Conservation (phyloP, 2,113 vertebrate genomes). For the Syngnathus typhle region DNA sequence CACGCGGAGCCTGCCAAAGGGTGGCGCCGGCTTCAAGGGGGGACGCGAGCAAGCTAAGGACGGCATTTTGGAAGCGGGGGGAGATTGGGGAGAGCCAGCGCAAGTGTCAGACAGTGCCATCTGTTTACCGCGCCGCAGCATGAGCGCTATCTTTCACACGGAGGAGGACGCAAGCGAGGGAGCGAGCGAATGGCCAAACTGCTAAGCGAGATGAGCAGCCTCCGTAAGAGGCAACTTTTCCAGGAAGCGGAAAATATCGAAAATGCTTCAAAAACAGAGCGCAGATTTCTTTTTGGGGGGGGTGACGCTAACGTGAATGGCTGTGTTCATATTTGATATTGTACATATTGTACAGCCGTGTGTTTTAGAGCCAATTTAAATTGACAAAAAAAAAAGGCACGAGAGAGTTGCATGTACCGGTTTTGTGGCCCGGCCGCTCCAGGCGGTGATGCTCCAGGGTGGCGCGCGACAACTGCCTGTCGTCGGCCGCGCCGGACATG, state of each 20-base stretch:
- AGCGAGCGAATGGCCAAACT: neutral
- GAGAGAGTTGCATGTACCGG: constrained; percentile 60
- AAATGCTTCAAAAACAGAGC: neutral
- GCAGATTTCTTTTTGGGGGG: neutral
- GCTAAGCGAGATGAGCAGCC: constrained; percentile 17
- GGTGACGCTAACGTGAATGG: too few species aligned
- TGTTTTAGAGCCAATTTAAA: too few species aligned
- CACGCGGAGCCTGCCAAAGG: constrained; percentile 49
- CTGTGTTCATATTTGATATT: too few species aligned
- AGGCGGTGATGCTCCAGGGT: constrained; percentile 88
- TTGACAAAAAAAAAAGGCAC: too few species aligned
- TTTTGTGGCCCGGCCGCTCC: constrained; percentile 89
- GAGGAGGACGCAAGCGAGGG: constrained; percentile 29
- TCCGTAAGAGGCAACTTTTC: neutral
- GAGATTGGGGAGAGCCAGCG: constrained; percentile 33
- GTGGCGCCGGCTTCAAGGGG: constrained; percentile 62
- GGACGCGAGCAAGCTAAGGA: constrained; percentile 24
- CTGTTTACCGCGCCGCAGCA: constrained; percentile 62
- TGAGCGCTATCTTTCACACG: constrained; percentile 51
- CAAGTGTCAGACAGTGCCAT: constrained; percentile 69
- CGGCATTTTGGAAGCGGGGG: constrained; percentile 11
- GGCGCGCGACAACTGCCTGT: constrained; percentile 83
- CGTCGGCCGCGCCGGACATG: constrained; percentile 62
- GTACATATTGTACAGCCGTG: too few species aligned
- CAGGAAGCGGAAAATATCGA: neutral